phyloP scores from a whole-genome alignment of 2,888 invertebrate species.

The Cacoxenus indagator region DNA sequence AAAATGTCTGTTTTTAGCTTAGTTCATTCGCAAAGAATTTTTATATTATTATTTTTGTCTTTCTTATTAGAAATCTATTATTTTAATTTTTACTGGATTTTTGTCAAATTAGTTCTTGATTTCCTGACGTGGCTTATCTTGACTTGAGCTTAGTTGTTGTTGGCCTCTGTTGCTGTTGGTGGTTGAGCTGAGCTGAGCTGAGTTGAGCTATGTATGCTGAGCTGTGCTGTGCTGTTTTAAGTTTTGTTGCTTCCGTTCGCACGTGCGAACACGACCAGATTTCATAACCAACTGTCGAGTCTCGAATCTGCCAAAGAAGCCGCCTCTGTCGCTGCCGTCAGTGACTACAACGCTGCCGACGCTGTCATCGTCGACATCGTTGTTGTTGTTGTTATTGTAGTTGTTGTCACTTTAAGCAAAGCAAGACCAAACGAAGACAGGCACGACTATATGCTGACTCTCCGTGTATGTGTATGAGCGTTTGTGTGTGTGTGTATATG shows the following conservation, averaged over 20 bases:
- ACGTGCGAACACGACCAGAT: conserved; percentile 67
- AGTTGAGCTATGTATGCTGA: conserved; percentile 22
- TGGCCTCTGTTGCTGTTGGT: conserved; percentile 33
- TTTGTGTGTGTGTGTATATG: conserved; percentile 4
- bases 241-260: conserved; percentile 52
- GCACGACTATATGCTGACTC: not conserved
- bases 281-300: conserved; percentile 67
- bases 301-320: conserved; percentile 13
- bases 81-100: not conserved
- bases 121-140: not conserved
- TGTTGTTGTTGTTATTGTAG: not conserved
- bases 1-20: conserved; percentile 3
- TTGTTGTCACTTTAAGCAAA: not conserved
- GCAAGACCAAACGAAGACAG: not conserved
- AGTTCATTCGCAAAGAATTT: not conserved
- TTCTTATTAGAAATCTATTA: not conserved
- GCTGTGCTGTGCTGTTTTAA: conserved; percentile 37
- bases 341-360: not conserved
- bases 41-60: not conserved
- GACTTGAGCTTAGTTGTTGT: conserved; percentile 12
- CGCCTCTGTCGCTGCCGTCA: not conserved
- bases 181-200: not conserved
- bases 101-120: not conserved
- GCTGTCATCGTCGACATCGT: not conserved
- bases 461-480: not conserved